These are phyloP conservation scores for Chironomus tentans DNA, from an alignment of 2,888 invertebrate genomes.

Conservation along the genomic window DNA sequence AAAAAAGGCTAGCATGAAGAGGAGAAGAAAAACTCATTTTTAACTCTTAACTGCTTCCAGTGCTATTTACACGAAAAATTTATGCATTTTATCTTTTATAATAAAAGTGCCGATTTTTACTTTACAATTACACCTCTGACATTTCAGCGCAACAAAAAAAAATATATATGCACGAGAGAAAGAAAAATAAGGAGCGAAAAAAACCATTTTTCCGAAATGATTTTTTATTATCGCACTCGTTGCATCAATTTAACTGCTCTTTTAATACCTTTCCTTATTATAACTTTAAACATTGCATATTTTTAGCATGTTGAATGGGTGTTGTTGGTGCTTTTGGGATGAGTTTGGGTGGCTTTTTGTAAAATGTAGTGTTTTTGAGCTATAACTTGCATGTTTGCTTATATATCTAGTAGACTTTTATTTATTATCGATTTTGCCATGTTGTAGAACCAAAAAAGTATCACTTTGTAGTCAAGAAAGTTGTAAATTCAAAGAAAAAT, in stretches of 20 bases:
- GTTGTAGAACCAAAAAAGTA: too few species aligned
- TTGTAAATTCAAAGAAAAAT: too few species aligned
- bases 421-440: too few species aligned
- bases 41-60: neutral
- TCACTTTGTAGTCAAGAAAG: too few species aligned
- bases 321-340: too few species aligned
- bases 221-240: conserved; percentile 25
- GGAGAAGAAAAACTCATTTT: neutral
- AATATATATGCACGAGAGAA: too few species aligned
- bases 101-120: conserved; percentile 6
- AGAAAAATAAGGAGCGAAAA: neutral
- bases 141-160: neutral
- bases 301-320: too few species aligned
- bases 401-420: too few species aligned
- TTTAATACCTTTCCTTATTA: conserved; percentile 24
- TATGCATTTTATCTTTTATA: neutral
- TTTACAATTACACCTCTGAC: conserved; percentile 25
- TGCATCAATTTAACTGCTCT: conserved; percentile 23
- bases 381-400: too few species aligned
- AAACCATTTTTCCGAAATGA: conserved; percentile 24
- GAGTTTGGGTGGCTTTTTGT: too few species aligned
- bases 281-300: conserved; percentile 20
- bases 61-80: neutral
- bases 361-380: too few species aligned
- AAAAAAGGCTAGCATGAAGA: neutral